Base-by-base conservation (phyloP, 2,888 invertebrate genomes). In the Amorpha juglandis region DNA sequence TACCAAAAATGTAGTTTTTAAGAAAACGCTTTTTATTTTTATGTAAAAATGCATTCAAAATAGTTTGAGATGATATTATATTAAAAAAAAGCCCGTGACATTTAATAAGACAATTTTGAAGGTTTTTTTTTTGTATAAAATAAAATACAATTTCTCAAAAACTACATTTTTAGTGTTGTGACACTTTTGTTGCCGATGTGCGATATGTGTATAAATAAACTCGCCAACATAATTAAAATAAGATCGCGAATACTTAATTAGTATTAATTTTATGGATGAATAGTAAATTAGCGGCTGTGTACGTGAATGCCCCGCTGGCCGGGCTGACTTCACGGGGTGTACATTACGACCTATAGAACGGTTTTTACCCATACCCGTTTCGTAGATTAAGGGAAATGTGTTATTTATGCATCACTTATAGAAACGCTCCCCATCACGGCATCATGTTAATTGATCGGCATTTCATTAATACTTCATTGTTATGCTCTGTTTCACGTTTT, bases 331-430 rank as follows among this genome's bases (percentile, higher is more conserved):
- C 90, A 83, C 78, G 88, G 81, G 81, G 87, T 69, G 88, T 73
- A 69, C 52, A 64, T 64, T 64, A 64, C 67, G 66, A 66, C 33
- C 58, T 65, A 66, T 67, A 50, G 42, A 53, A 47, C 83, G 78
- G 79, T 76, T 88, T 90, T 89, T 88, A 88, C 86, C 84, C 80
- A 77, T 78, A 83, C 78, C 79, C 82, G 81, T 86, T 84, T 77
- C 78, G 78, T 83, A 84, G 82, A 87, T 83, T 81, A 85, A 78
- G 78, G 84, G 77, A 87, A 86, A 86, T 81, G 75, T 80, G 84
- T 86, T 89, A 87, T 88, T 89, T 89, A 89, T 91, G 83, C 87
- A 87, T 86, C 87, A 82, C 80, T 83, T 82, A 77, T 80, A 83
- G 81, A 78, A 72, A 75, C 82, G 77, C 87, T 76, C 88, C 89